Percentiles rank a stretch among this genome's conserved stretches.
phyloP scores from a whole-genome alignment of 2,888 invertebrate species.

The Sicus ferrugineus region DNA sequence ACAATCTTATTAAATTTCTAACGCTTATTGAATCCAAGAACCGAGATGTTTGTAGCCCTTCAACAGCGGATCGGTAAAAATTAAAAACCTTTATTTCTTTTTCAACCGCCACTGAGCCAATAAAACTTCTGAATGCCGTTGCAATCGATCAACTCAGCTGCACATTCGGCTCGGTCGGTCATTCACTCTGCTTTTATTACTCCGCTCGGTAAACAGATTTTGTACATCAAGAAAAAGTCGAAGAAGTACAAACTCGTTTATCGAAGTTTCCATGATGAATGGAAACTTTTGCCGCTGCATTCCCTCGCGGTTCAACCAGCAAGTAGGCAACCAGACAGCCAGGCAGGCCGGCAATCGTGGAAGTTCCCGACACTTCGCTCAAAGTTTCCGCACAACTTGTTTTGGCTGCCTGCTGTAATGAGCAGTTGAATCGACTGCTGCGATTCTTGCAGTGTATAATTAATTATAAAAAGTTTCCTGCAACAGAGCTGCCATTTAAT shows the following conservation, averaged over 20 bases:
- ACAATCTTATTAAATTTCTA: no score
- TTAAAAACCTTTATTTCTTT: background rate
- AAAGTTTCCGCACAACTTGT: background rate
- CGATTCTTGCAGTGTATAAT: constrained; percentile 13
- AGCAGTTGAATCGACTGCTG: background rate
- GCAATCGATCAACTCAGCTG: background rate
- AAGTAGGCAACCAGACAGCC: background rate
- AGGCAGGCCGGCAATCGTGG: background rate
- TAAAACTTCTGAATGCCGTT: background rate
- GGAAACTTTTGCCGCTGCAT: background rate
- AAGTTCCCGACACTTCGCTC: background rate
- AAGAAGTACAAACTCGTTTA: background rate
- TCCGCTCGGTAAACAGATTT: background rate
- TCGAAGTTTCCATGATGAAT: constrained; percentile 6
- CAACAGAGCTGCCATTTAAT: constrained; percentile 6
- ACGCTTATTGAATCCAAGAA: no score
- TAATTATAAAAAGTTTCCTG: constrained; percentile 15
- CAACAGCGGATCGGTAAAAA: background rate
- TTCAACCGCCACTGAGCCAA: background rate
- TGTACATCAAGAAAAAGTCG: background rate
- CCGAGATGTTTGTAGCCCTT: background rate
- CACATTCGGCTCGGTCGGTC: background rate
- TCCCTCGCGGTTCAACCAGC: background rate
- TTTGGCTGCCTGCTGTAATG: background rate
- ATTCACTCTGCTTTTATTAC: background rate